Percentiles rank a stretch among this genome's conserved stretches.
These are phyloP conservation scores for Camptogramma bilineatum DNA, from an alignment of 2,888 invertebrate species.

Conservation along the genomic window DNA sequence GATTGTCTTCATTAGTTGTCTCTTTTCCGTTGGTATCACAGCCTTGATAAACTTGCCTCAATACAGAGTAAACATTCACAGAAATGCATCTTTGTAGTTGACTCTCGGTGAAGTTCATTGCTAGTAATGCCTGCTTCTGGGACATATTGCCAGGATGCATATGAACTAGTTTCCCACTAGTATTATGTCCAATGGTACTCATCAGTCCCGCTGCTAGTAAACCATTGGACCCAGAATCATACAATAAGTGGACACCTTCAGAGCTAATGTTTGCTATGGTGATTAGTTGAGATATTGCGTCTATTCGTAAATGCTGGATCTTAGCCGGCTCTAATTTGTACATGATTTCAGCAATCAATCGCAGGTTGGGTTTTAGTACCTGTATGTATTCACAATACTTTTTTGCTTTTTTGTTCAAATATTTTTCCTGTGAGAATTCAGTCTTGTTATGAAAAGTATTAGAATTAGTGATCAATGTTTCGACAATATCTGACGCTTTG, in stretches of 20 bases:
- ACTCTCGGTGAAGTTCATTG: conserved; percentile 91
- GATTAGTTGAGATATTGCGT: conserved; percentile 95
- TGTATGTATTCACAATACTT: conserved; percentile 95
- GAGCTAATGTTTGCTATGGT: conserved; percentile 92
- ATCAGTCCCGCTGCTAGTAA: conserved; percentile 93
- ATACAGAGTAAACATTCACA: conserved; percentile 91
- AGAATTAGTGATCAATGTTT: conserved; percentile 95
- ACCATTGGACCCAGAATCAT: conserved; percentile 95
- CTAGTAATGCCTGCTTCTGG: conserved; percentile 91
- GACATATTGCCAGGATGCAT: conserved; percentile 93
- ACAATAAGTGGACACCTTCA: conserved; percentile 91
- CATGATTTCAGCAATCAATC: conserved; percentile 93
- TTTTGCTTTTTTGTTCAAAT: conserved; percentile 96
- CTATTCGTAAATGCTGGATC: conserved; percentile 91
- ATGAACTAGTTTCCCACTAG: conserved; percentile 88
- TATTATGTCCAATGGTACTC: conserved; percentile 89
- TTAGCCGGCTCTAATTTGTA: conserved; percentile 91
- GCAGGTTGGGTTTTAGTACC: conserved; percentile 91
- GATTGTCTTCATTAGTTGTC: conserved; percentile 50
- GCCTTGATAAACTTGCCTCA: conserved; percentile 89
- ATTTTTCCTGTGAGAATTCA: conserved; percentile 96
- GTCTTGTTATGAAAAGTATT: conserved; percentile 96
- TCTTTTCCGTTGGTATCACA: conserved; percentile 58
- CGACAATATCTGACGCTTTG: conserved; percentile 93
- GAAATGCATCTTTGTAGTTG: conserved; percentile 89